A percentile compares a stretch with the other conserved stretches of the same genome.
Evolutionary conservation across 37 sponge, comb jelly and placozoan genomes (phyloP).

Genomic region (Spongilla lacustris): DNA sequence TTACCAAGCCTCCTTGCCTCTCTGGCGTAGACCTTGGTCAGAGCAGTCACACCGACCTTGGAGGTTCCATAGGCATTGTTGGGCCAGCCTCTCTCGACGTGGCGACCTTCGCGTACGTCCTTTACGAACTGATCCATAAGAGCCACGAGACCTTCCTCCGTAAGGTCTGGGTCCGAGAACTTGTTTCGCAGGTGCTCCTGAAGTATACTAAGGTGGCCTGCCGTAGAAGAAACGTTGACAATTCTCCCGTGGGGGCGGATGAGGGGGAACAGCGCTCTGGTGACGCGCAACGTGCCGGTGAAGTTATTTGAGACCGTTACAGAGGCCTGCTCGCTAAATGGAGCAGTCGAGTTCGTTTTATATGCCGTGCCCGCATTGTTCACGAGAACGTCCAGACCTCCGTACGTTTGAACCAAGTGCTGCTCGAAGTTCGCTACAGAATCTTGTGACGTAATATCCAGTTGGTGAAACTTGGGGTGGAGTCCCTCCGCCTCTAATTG

Average conservation of each 20-base stretch:
- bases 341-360: constrained; percentile 71
- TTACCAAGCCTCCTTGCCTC: constrained; percentile 17
- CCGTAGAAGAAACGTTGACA: constrained; percentile 71
- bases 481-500: constrained; percentile 72
- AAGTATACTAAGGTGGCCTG: constrained; percentile 30
- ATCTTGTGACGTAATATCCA: too few species aligned
- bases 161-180: constrained; percentile 47
- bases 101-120: constrained; percentile 57
- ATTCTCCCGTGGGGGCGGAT: too few species aligned
- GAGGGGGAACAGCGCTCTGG: constrained; percentile 66
- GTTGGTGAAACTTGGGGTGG: constrained; percentile 73
- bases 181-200: constrained; percentile 21
- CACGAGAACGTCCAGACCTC: too few species aligned
- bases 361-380: too few species aligned
- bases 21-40: constrained; percentile 54
- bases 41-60: constrained; percentile 50
- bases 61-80: constrained; percentile 56
- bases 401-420: too few species aligned
- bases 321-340: constrained; percentile 79
- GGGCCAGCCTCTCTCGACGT: constrained; percentile 64
- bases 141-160: too few species aligned
- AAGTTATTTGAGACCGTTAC: constrained; percentile 74
- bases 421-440: too few species aligned
- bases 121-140: too few species aligned
- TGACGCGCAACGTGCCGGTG: constrained; percentile 78